Evolutionary conservation across 2,888 invertebrate genomes (phyloP), one percentile per base, ranked within the genome.

Genomic region (Chrysodeixis includens): DNA sequence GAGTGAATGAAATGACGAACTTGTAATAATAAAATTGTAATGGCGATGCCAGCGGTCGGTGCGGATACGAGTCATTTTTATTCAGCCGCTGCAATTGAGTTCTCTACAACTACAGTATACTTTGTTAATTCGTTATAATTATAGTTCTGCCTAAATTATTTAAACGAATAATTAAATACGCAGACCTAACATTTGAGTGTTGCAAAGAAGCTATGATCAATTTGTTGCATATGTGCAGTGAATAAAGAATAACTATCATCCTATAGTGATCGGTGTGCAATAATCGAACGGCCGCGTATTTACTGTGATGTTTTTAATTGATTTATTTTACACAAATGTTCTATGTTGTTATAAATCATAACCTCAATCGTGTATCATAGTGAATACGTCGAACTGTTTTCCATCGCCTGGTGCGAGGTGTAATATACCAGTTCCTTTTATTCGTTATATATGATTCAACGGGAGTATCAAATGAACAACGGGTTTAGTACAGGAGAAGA

Each of bases 401-500:
- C 75, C 79, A 81, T 88, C 88, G 88, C 88, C 84, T 81, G 79
- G 92, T 87, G 90, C 90, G 89, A 86, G 79, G 83, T 90, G 87
- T 93, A 82, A 79, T 81, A 83, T 78, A 83, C 78, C 78, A 87
- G 91, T 90, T 85, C 76, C 84, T 84, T 85, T 88, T 86, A 91
- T 91, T 92, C 90, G 83, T 92, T 88, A 93, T 94, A 93, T 94
- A 95, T 95, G 94, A 95, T 95, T 95, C 95, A 94, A 93, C 93
- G 95, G 87, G 94, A 94, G 93, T 93, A 93, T 91, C 95, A 95
- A 90, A 95, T 94, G 92, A 97, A 97, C 97, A 98, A 98, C 97
- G 98, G 98, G 88, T 98, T 98, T 92, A 98, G 98, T 93, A 97
- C 98, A 85, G 98, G 98, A 82, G 98, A 98, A 94, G 98, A 98